Percentiles rank a stretch among this genome's conserved stretches.
phyloP scores from a whole-genome alignment of 2,113 vertebrate genomes.

The Vulpes lagopus region DNA sequence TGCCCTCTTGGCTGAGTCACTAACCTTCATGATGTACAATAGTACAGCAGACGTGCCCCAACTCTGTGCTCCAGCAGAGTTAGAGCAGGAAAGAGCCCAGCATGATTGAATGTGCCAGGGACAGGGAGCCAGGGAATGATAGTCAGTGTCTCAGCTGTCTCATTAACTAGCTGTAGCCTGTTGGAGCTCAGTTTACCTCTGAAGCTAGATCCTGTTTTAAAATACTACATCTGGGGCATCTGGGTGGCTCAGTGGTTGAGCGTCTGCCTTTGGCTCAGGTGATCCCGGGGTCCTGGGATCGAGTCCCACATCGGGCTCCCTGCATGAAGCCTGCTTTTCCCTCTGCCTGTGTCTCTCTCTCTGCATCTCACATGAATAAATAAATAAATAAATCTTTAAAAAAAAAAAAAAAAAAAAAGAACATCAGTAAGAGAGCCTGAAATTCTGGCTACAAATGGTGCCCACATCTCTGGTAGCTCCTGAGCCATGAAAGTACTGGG shows the following conservation, averaged over 20 bases:
- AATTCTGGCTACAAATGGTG: no score
- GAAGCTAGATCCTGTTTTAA: not conserved
- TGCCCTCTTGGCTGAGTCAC: not conserved
- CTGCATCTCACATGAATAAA: no score
- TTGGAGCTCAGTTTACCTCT: not conserved
- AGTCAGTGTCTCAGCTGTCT: accelerated
- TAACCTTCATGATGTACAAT: accelerated
- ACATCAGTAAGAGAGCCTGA: not conserved
- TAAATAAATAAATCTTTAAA: not conserved
- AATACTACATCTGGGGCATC: not conserved
- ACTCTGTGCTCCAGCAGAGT: not conserved
- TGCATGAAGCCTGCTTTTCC: no score
- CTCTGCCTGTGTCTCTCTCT: no score
- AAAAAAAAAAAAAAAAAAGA: not conserved
- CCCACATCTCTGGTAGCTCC: not conserved
- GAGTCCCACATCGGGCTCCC: no score
- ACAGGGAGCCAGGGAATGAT: accelerated
- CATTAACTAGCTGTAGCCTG: not conserved
- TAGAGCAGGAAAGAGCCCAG: no score
- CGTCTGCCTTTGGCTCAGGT: no score
- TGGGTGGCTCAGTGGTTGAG: no score
- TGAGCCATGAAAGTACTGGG: not conserved
- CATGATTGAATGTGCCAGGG: accelerated
- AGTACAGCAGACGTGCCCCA: accelerated
- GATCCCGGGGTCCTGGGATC: no score